Base-by-base conservation (phyloP, 2,113 vertebrate genomes). In the Puntigrus tetrazona region DNA sequence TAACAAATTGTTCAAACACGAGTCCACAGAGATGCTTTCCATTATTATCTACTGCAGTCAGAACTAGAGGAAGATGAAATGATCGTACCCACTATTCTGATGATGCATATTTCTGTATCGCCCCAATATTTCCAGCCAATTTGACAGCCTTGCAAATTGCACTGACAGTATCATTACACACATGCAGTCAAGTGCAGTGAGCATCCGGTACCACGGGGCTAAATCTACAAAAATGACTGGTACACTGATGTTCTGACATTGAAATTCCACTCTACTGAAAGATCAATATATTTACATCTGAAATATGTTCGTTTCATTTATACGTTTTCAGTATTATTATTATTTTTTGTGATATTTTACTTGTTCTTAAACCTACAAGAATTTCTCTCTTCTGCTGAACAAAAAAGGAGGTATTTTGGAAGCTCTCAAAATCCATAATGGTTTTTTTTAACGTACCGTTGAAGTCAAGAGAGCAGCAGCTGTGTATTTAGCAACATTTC, bases 91-190 rank as follows among this genome's bases (percentile, higher is more conserved):
- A 47, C 4, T 31, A 47, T 47, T 80, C 41, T 67, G 34, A 25
- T 78, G 50, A 79, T 63, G 18, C 41, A 80, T 47, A 65, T 65
- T 65, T 67, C 59, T 22, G 27, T 67, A 31, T 45, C 1, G 41
- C 25, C 10, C 10, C 9, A 27, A 34, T 47, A 31, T 45, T 80
- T 45, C 6, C 22, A 80, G 59, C 38, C 18, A 67, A 67, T 80
- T 67, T 67, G 59, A 80, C 41, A 80, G 41, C 45, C 25, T 47
- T 67, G 78, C 20, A 29, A 80, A 80, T 13, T 22, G 59, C 41
- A n/a, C 27, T 80, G 78, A 67, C 59, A 50, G 59, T 65, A 47
- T 67, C 29, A 79, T 63, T 45, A 63, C 36, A 79, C 77, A 43
- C 13, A 79, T 59, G 25, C 38, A 41, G 36, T 27, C 34, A 79